Base-by-base conservation (phyloP, 2,888 invertebrate genomes). In the Spilosoma lubricipeda region DNA sequence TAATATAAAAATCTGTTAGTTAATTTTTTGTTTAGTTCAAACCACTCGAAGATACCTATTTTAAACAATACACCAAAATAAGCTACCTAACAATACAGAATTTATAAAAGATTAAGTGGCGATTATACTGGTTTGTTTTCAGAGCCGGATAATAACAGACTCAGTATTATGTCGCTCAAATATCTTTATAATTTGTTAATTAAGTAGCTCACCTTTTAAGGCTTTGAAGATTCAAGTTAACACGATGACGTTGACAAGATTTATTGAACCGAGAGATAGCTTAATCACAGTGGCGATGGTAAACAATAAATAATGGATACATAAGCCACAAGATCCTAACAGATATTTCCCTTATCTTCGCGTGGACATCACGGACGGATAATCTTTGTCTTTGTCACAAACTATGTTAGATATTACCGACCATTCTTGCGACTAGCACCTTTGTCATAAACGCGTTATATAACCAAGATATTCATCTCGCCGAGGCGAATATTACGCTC, bases 91-190 rank as follows among this genome's bases (percentile, higher is more conserved):
- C 74, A 81, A 83, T 82, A 83, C 68, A 42, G 78, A 80, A 85
- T 79, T 76, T 76, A 74, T 73, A 74, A 79, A 82, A 76, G 75
- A 68, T 73, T 56, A 82, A 75, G 74, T 83, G 79, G 73, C 77
- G 79, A 82, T 82, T 80, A 78, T 78, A 77, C 71, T 69, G 70
- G 67, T 76, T 84, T 81, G 79, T 80, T 82, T 82, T 73, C 70
- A 59, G 67, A 83, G 68, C 74, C 74, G 79, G 82, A 84, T 88
- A 76, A 82, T 84, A 85, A 82, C 78, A 77, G 75, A 78, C 77
- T 81, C 79, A 76, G 73, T 81, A 77, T 81, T 80, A 82, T 82
- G 83, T 79, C 45, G 64, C 66, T 77, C 70, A 75, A 77, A 80
- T 76, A 79, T 80, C 77, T 76, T 72, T 71, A 75, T 80, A 27